These are phyloP conservation scores for Drosophila trichaetosa DNA, from an alignment of 2,888 invertebrate species.

Conservation along the genomic window DNA sequence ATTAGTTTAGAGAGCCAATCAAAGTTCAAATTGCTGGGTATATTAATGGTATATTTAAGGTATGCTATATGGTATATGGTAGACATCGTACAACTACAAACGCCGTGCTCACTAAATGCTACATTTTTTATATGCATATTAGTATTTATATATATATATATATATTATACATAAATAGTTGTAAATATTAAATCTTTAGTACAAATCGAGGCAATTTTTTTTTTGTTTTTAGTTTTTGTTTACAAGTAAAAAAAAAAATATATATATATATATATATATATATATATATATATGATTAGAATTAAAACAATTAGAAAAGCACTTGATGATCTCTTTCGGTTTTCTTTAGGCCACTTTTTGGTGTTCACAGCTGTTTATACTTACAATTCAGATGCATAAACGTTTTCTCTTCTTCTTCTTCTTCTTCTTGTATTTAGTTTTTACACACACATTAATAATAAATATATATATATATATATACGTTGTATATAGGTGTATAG, in stretches of 20 bases:
- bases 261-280: background rate
- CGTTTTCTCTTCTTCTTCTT: slow-evolving; percentile 14
- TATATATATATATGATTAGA: slow-evolving; percentile 17
- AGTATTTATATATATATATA: slow-evolving; percentile 18
- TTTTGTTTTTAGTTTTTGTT: slow-evolving; percentile 12
- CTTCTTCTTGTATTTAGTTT: slow-evolving; percentile 18
- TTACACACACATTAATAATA: slow-evolving; percentile 37
- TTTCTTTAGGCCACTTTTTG: slow-evolving; percentile 77
- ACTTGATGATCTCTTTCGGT: slow-evolving; percentile 56
- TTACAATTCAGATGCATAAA: slow-evolving; percentile 45
- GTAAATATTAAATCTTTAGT: slow-evolving; percentile 74
- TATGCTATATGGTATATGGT: slow-evolving; percentile 39
- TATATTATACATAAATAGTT: slow-evolving; percentile 42
- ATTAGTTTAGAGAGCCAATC: slow-evolving; percentile 20
- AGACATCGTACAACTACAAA: slow-evolving; percentile 58
- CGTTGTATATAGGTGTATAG: slow-evolving; percentile 38
- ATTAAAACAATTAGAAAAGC: slow-evolving; percentile 54
- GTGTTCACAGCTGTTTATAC: slow-evolving; percentile 75
- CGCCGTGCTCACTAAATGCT: slow-evolving; percentile 60
- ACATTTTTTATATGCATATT: slow-evolving; percentile 24
- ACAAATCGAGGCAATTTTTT: slow-evolving; percentile 71
- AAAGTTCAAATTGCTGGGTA: slow-evolving; percentile 9
- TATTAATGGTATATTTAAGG: slow-evolving; percentile 10
- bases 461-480: slow-evolving; percentile 27
- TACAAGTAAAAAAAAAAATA: slow-evolving; percentile 17